These are phyloP conservation scores for Drosophila prostipennis DNA, from an alignment of 2,888 invertebrate species.

Conservation along the genomic window DNA sequence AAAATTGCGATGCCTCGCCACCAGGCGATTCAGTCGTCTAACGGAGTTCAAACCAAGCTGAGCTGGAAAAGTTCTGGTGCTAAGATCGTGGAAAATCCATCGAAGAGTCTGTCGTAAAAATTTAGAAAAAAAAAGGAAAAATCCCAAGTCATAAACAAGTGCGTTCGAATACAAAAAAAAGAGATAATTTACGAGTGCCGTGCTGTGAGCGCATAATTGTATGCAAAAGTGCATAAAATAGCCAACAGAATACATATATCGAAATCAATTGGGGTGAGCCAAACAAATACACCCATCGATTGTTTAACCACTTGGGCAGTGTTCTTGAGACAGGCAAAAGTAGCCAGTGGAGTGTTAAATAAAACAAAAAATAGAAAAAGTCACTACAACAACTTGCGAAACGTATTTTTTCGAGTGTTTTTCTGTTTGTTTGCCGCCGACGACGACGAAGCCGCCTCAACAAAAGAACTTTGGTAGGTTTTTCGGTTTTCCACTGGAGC, in stretches of 20 bases:
- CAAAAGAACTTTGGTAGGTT: conserved; percentile 74
- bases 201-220: conserved; percentile 16
- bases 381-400: conserved; percentile 59
- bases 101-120: conserved; percentile 28
- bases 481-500: conserved; percentile 24
- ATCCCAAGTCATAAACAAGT: conserved; percentile 47
- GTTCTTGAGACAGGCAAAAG: conserved; percentile 63
- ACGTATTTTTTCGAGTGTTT: conserved; percentile 43
- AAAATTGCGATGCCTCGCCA: conserved; percentile 61
- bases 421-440: conserved; percentile 46
- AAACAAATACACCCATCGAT: conserved; percentile 19
- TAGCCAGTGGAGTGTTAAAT: conserved; percentile 67
- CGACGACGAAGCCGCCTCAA: conserved; percentile 41
- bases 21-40: conserved; percentile 69
- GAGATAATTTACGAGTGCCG: conserved; percentile 10
- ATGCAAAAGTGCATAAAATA: conserved; percentile 11
- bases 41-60: conserved; percentile 71
- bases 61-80: conserved; percentile 60
- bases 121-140: conserved; percentile 4
- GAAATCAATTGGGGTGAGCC: conserved; percentile 7
- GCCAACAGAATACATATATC: conserved; percentile 14
- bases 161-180: conserved; percentile 21
- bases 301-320: conserved; percentile 40
- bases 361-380: conserved; percentile 9
- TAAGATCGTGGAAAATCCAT: conserved; percentile 17